Evolutionary conservation across 2,113 vertebrate genomes (phyloP).

Genomic region (Dipodomys stephensi): DNA sequence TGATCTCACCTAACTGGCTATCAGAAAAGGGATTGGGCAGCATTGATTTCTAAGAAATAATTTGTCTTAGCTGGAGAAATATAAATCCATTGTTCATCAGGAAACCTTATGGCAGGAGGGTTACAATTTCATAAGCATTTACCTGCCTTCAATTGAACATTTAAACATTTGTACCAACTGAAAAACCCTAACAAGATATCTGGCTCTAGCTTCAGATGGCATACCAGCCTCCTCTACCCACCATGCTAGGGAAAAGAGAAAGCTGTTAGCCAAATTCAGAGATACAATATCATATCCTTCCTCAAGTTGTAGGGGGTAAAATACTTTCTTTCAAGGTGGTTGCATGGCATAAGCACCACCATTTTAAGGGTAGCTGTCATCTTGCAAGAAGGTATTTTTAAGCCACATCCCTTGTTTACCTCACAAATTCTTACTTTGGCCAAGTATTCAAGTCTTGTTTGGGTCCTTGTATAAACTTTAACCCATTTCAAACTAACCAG

Average conservation of each 20-base stretch:
- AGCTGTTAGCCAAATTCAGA: background rate
- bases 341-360: too few relatives aligned
- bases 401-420: too few relatives aligned
- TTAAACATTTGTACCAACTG: constrained; percentile 48
- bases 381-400: too few relatives aligned
- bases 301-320: background rate
- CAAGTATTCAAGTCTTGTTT: too few relatives aligned
- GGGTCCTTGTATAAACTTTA: too few relatives aligned
- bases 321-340: too few relatives aligned
- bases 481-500: too few relatives aligned
- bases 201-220: background rate
- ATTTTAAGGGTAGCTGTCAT: too few relatives aligned
- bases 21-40: constrained; percentile 36
- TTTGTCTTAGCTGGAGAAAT: constrained; percentile 51
- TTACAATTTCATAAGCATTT: constrained; percentile 47
- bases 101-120: background rate
- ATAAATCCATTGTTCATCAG: constrained; percentile 24
- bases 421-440: too few relatives aligned
- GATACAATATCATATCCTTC: background rate
- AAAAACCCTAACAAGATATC: constrained; percentile 34
- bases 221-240: background rate
- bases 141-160: constrained; percentile 18
- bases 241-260: background rate
- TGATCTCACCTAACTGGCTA: constrained; percentile 50
- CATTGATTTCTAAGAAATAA: constrained; percentile 74